These are phyloP conservation scores for Drosophila athabasca DNA, from an alignment of 1,140 invertebrate genomes.

Conservation along the genomic window DNA sequence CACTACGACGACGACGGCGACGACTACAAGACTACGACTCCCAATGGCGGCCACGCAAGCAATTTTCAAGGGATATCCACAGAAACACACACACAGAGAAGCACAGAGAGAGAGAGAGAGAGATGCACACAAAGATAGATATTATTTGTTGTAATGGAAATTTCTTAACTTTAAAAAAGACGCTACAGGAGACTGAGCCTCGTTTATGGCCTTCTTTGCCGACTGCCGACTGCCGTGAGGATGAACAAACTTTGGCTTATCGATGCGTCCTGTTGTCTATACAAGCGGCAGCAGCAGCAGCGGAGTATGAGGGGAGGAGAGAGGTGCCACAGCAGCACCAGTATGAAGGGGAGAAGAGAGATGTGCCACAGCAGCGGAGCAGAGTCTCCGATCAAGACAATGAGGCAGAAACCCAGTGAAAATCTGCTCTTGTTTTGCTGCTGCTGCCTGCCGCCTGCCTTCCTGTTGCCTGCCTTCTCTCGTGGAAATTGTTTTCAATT, in stretches of 20 bases:
- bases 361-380: background rate
- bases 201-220: background rate
- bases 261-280: constrained; percentile 2
- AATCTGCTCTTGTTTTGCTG: constrained; percentile 40
- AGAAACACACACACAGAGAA: background rate
- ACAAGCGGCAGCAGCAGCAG: constrained; percentile 49
- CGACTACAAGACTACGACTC: background rate
- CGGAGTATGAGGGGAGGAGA: too few relatives aligned
- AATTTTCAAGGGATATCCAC: constrained; percentile 34
- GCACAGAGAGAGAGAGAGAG: background rate
- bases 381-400: constrained; percentile 55
- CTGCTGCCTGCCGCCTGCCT: background rate
- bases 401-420: constrained; percentile 21
- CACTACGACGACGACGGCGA: constrained; percentile 20
- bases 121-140: constrained; percentile 31
- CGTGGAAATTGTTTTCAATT: constrained; percentile 83
- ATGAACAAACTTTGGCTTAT: constrained; percentile 55
- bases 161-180: constrained; percentile 61
- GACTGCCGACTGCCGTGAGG: too few relatives aligned
- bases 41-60: constrained; percentile 23
- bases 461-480: constrained; percentile 17
- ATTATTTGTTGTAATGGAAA: constrained; percentile 56
- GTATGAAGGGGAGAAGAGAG: background rate
- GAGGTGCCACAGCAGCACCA: background rate
- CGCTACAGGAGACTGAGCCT: background rate